phyloP scores from a whole-genome alignment of 2,888 invertebrate species.

The Hyposoter didymator region DNA sequence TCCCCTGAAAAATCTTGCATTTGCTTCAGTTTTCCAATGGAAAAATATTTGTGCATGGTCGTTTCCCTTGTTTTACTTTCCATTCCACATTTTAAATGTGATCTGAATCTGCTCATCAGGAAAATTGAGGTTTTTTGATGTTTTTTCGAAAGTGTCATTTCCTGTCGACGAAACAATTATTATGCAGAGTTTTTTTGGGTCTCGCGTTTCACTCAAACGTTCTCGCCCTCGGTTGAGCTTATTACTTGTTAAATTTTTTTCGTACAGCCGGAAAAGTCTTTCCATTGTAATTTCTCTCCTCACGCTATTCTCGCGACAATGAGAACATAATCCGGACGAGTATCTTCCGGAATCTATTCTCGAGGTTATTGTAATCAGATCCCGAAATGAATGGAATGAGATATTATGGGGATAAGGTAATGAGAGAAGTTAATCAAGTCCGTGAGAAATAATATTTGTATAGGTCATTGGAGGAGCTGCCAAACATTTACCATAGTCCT shows the following conservation, averaged over 20 bases:
- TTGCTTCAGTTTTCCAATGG: too few relatives aligned
- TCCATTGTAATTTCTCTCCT: neutral
- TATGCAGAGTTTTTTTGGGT: neutral
- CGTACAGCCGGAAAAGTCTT: neutral
- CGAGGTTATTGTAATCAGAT: constrained; percentile 24
- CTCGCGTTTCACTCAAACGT: neutral
- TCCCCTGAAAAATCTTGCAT: too few relatives aligned
- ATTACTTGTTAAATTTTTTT: neutral
- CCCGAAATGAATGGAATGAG: constrained; percentile 24
- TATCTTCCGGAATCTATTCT: neutral
- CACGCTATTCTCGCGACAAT: neutral
- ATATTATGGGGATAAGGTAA: constrained; percentile 10
- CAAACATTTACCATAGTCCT: neutral
- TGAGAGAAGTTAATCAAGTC: constrained; percentile 34
- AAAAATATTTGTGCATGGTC: too few relatives aligned
- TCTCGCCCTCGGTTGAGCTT: neutral
- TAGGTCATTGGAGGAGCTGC: constrained; percentile 4
- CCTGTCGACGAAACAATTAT: neutral
- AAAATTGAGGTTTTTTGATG: neutral
- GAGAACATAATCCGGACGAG: neutral
- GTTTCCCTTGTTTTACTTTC: too few relatives aligned
- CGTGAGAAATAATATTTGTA: neutral
- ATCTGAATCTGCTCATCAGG: too few relatives aligned
- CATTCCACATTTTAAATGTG: too few relatives aligned
- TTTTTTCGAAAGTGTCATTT: neutral